Base-by-base conservation (phyloP, 1,140 invertebrate species). In the Linepithema humile region DNA sequence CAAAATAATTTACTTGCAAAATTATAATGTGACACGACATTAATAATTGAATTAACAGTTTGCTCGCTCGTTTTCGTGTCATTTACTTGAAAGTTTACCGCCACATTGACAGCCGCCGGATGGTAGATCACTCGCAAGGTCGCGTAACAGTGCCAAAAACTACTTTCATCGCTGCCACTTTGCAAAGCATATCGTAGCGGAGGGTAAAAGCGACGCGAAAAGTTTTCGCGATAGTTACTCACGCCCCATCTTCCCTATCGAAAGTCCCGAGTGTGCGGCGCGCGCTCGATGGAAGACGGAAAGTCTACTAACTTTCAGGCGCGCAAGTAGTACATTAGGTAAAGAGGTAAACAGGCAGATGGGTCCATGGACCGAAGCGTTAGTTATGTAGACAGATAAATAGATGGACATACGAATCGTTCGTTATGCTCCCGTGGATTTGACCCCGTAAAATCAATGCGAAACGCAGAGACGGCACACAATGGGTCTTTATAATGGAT, bases 221-320 rank as follows among this genome's bases (percentile, higher is more conserved):
- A 80, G 64, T 80, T 80, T 55, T 43, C 48, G 50, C 75, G 75
- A 80, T 78, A 80, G 64, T 80, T 70, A 69, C 64, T 78, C 35
- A 80, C 23, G 75, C 23, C 64, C 64, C 50, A 55, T 80, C 64
- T 69, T 78, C 64, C 67, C 26, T 9, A 69, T 80, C 64, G 64
- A 38, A 35, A 50, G 26, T 69, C 45, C 32, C 45, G 48, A 6
- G 64, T 67, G 35, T 40, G 23, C 48, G n/a, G 35, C 64, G 23
- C 32, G 35, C 50, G 62, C 35, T 29, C 75, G 75, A 78, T 78
- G 75, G 62, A 78, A 78, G 35, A 69, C 75, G 75, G 64, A 80
- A 80, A 80, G 75, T 80, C 75, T 53, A 20, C 23, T 35, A 80
- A 80, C 75, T 80, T 80, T 29, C 35, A 29, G 23, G n/a, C 64